phyloP scores from a whole-genome alignment of 2,797 vertebrate species.

The Melanogrammus aeglefinus region DNA sequence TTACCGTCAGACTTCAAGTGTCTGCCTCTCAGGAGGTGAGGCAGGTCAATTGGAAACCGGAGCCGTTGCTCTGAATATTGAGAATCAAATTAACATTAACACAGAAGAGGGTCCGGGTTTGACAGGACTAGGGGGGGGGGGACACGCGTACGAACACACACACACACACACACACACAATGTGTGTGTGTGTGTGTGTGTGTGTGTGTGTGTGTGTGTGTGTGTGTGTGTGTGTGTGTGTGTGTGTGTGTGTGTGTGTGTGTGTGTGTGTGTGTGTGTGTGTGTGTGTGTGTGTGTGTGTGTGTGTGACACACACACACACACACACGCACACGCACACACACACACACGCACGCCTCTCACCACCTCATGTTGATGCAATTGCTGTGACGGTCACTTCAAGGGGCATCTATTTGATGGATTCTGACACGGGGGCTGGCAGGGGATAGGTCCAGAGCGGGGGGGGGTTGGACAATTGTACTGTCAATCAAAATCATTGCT shows the following conservation, averaged over 20 bases:
- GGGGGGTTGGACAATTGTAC: neutral
- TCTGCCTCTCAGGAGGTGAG: neutral
- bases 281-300: no score
- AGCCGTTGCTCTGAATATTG: neutral
- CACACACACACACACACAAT: no score
- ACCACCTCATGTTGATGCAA: neutral
- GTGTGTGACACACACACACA: no score
- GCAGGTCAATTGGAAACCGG: neutral
- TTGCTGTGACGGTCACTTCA: conserved; percentile 3
- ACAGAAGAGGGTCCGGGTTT: neutral
- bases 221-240: no score
- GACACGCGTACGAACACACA: neutral
- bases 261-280: no score
- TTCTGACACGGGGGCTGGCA: neutral
- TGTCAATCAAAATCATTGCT: neutral
- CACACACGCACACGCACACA: no score
- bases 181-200: no score
- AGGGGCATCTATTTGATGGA: neutral
- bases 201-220: no score
- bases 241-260: no score
- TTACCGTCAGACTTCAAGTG: neutral
- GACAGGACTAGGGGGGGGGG: neutral
- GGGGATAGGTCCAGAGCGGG: no score
- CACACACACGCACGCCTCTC: neutral
- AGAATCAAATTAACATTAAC: neutral